phyloP scores from a whole-genome alignment of 2,113 vertebrate species.

The Terrapene triunguis region DNA sequence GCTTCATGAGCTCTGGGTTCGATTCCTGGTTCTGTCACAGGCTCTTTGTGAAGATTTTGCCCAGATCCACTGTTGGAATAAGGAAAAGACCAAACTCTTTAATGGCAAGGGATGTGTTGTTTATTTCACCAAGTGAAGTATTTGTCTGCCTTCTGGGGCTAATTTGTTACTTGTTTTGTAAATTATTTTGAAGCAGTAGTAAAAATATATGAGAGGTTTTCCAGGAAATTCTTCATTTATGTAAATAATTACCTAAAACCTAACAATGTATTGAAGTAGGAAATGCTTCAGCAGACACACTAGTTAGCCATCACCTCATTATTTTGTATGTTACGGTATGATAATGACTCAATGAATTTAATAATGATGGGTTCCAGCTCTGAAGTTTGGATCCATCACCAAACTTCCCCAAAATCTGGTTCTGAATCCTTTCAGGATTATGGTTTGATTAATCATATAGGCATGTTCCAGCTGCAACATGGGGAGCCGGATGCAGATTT shows the following conservation, averaged over 20 bases:
- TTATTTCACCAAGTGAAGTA: background rate
- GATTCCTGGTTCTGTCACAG: too few relatives aligned
- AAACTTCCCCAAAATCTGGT: background rate
- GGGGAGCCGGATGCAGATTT: background rate
- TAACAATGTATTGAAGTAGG: conserved; percentile 16
- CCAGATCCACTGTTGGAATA: background rate
- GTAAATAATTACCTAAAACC: conserved; percentile 39
- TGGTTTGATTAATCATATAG: background rate
- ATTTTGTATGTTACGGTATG: conserved; percentile 1
- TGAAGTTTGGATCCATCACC: background rate
- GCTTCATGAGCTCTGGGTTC: too few relatives aligned
- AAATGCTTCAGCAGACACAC: conserved; percentile 19
- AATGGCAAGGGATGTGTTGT: background rate
- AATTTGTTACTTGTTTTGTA: conserved; percentile 1
- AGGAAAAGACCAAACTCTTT: conserved; percentile 11
- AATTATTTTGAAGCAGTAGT: conserved; percentile 1
- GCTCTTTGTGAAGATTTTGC: background rate
- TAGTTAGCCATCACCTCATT: conserved; percentile 16
- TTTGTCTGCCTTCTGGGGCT: background rate
- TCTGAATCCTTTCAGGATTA: background rate
- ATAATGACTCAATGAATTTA: background rate
- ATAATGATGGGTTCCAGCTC: background rate
- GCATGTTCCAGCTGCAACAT: background rate
- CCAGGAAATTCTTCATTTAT: background rate
- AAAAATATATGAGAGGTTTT: background rate